Conservation (phyloP, 2,797 vertebrate genomes). For the Alexandromys oeconomus region DNA sequence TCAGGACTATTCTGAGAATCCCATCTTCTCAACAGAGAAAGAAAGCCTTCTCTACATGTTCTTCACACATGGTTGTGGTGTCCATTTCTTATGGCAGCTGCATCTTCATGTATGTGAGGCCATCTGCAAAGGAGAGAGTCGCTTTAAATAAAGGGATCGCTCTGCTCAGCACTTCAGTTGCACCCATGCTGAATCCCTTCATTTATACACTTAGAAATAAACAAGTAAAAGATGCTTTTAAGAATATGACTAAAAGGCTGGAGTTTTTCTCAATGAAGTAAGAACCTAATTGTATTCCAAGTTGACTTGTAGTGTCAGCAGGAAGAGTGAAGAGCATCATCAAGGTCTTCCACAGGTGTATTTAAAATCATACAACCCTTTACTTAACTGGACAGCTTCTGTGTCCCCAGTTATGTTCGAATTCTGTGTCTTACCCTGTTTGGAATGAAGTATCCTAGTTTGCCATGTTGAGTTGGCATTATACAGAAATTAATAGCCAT, state of each 20-base stretch:
- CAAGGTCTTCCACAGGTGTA: not conserved
- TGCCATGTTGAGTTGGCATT: not conserved
- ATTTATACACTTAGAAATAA: slow-evolving; percentile 81
- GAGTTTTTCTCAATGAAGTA: slow-evolving; percentile 46
- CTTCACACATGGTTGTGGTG: slow-evolving; percentile 78
- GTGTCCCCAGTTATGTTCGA: not conserved
- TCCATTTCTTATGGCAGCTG: slow-evolving; percentile 82
- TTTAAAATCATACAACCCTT: not conserved
- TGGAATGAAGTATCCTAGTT: not conserved
- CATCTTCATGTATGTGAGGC: slow-evolving; percentile 81
- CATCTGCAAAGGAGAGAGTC: slow-evolving; percentile 74
- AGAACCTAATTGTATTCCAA: not conserved
- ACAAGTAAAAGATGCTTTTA: slow-evolving; percentile 75
- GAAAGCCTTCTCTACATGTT: slow-evolving; percentile 80
- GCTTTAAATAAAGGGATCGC: slow-evolving; percentile 76
- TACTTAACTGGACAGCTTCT: not conserved
- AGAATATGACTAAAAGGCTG: slow-evolving; percentile 50
- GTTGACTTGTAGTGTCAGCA: not conserved
- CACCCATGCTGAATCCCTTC: slow-evolving; percentile 81
- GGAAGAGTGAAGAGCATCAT: not conserved
- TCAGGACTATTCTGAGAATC: slow-evolving; percentile 72
- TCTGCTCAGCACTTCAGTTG: slow-evolving; percentile 78
- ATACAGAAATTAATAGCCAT: not conserved
- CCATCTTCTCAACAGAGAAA: slow-evolving; percentile 75
- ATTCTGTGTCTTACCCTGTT: not conserved